A percentile compares a stretch with the other conserved stretches of the same genome.
phyloP scores from a whole-genome alignment of 2,797 vertebrate genomes.

The Chromobotia macracanthus region DNA sequence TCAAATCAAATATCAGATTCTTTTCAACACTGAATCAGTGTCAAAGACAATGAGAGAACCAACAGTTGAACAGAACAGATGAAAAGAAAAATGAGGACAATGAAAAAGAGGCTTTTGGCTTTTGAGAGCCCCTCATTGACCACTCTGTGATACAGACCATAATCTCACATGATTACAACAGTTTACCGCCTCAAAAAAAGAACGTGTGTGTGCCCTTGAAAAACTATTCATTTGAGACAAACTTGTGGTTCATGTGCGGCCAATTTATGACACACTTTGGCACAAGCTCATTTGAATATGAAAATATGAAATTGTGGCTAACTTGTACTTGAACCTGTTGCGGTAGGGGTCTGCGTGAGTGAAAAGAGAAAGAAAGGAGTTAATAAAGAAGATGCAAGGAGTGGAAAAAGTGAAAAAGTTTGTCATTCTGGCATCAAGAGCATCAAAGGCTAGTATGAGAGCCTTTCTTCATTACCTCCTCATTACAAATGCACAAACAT shows the following conservation, averaged over 20 bases:
- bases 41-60: conserved; percentile 40
- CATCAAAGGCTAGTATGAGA: neutral
- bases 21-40: conserved; percentile 62
- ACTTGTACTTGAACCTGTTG: neutral
- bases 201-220: too few species aligned
- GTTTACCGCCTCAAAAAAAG: neutral
- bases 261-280: neutral
- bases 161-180: neutral
- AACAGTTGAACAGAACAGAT: conserved; percentile 19
- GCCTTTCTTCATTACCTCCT: conserved; percentile 26
- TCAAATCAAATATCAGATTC: conserved; percentile 67
- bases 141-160: conserved; percentile 1
- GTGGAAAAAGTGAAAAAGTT: neutral
- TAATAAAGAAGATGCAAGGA: too few species aligned
- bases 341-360: too few species aligned
- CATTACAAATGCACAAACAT: conserved; percentile 24
- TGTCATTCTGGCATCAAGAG: neutral
- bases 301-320: neutral
- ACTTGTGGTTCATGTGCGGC: too few species aligned
- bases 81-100: neutral
- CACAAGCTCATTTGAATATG: too few species aligned
- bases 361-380: too few species aligned
- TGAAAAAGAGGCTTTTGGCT: conserved; percentile 1
- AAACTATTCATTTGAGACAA: neutral
- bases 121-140: conserved; percentile 1